A percentile compares a stretch with the other conserved stretches of the same genome.
Evolutionary conservation across 2,113 vertebrate genomes (phyloP).

Genomic region (Oreotragus oreotragus): DNA sequence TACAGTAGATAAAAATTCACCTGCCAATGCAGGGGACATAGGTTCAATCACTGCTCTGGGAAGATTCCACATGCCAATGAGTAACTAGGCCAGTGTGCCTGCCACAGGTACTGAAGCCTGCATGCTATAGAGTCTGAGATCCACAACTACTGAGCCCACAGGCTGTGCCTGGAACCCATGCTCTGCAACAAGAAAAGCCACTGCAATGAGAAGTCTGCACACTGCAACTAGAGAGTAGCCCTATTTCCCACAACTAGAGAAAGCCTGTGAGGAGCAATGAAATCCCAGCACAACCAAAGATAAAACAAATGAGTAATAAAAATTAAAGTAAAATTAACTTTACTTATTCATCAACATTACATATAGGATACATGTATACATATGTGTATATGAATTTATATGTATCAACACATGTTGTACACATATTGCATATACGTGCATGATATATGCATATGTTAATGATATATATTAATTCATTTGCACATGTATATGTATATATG

Average conservation of each 20-base stretch:
- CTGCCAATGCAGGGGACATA: not conserved
- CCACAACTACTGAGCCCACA: not conserved
- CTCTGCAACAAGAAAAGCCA: not conserved
- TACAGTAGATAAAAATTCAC: not conserved
- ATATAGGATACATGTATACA: not conserved
- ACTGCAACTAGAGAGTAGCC: not conserved
- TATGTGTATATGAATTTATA: not conserved
- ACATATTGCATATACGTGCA: rapidly evolving
- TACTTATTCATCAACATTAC: not conserved
- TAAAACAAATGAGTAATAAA: not conserved
- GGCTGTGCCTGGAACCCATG: not conserved
- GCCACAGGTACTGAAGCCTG: not conserved
- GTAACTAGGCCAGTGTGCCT: not conserved
- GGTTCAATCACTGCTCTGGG: not conserved
- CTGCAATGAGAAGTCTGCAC: not conserved
- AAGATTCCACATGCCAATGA: not conserved
- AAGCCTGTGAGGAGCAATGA: not conserved
- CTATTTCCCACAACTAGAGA: not conserved
- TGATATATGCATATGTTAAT: not conserved
- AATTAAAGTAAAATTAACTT: not conserved
- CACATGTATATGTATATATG: not conserved
- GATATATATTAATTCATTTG: not conserved
- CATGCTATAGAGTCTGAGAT: rapidly evolving
- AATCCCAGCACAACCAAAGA: not conserved
- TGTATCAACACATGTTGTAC: not conserved